Evolutionary conservation across 2,113 vertebrate genomes (phyloP).

Genomic region (Odobenus rosmarus): DNA sequence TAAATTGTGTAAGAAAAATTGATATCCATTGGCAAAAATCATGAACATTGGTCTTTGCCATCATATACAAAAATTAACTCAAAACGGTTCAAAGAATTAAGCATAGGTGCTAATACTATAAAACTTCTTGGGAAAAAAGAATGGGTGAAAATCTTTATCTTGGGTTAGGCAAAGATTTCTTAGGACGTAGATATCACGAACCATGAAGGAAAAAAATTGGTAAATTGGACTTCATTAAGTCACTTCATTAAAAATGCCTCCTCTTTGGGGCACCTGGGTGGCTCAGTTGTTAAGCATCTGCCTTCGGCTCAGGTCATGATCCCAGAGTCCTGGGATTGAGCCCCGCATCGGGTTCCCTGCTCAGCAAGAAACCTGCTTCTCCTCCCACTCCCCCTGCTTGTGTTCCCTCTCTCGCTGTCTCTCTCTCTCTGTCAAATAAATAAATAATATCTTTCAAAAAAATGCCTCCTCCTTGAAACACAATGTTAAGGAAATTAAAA

Average conservation of each 20-base stretch:
- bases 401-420: too few relatives aligned
- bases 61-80: slow-evolving; percentile 26
- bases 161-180: slow-evolving; percentile 39
- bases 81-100: slow-evolving; percentile 2
- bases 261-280: background rate
- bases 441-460: background rate
- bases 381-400: too few relatives aligned
- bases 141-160: background rate
- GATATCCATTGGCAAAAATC: background rate
- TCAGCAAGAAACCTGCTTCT: too few relatives aligned
- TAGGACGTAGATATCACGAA: background rate
- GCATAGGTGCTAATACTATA: background rate
- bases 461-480: background rate
- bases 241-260: slow-evolving; percentile 7
- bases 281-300: too few relatives aligned
- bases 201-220: background rate
- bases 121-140: background rate
- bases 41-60: background rate
- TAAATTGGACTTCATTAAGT: background rate
- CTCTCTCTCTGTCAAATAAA: too few relatives aligned
- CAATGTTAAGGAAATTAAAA: slow-evolving; percentile 29
- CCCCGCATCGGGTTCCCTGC: too few relatives aligned
- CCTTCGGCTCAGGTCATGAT: too few relatives aligned
- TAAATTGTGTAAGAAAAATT: background rate
- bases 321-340: too few relatives aligned